These are phyloP conservation scores for Eretmochelys imbricata DNA, from an alignment of 2,113 vertebrate genomes.

Conservation along the genomic window DNA sequence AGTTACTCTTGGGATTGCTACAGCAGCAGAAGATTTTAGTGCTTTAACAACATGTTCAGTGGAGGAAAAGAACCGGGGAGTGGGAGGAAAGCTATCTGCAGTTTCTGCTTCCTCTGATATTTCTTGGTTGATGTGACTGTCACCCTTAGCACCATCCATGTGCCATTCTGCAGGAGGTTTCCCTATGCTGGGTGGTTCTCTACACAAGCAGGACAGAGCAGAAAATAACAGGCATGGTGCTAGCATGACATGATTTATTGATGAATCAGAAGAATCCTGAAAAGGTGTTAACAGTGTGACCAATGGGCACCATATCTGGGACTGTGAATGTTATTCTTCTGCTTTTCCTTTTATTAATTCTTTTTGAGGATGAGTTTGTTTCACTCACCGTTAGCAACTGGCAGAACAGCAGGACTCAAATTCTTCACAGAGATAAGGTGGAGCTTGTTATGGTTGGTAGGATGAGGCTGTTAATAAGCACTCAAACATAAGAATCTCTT, in stretches of 20 bases:
- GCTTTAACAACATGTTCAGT: background rate
- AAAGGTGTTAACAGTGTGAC: background rate
- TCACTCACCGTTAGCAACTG: background rate
- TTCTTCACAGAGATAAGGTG: background rate
- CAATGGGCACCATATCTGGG: background rate
- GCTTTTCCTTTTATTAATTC: background rate
- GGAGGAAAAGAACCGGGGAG: background rate
- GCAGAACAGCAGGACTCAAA: background rate
- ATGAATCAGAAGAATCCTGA: background rate
- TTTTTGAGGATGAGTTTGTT: background rate
- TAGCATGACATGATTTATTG: background rate
- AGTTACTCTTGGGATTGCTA: background rate
- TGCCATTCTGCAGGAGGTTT: background rate
- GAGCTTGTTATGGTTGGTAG: background rate
- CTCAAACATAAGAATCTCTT: background rate
- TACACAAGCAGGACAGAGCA: background rate
- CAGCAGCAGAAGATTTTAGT: background rate
- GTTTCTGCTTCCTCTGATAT: background rate
- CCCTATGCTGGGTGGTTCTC: no score
- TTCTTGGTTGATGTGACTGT: background rate
- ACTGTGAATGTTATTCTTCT: background rate
- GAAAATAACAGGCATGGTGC: background rate
- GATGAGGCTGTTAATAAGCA: background rate
- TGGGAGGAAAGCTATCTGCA: background rate
- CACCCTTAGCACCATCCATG: background rate